Conservation (phyloP, 2,888 invertebrate genomes). For the Tyria jacobaeae region DNA sequence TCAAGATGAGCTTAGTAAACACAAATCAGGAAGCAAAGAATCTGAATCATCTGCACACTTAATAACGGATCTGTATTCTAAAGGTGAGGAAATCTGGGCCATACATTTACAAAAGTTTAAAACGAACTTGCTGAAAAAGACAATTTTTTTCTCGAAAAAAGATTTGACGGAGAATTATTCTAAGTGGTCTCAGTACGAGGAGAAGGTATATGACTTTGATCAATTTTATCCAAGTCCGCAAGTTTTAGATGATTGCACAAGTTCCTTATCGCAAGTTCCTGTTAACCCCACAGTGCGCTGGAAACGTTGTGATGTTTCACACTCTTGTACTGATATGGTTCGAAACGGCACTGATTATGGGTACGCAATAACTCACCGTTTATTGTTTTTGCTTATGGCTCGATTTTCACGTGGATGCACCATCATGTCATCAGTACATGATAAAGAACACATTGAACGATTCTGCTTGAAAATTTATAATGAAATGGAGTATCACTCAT, state of each 20-base stretch:
- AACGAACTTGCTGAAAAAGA: slow-evolving; percentile 23
- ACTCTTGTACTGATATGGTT: slow-evolving; percentile 2
- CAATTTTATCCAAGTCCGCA: slow-evolving; percentile 7
- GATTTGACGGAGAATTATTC: slow-evolving; percentile 32
- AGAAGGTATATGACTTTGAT: slow-evolving; percentile 13
- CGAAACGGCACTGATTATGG: slow-evolving; percentile 52
- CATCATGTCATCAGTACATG: slow-evolving; percentile 28
- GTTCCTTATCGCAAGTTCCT: background rate
- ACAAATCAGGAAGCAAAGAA: background rate
- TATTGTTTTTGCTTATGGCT: slow-evolving; percentile 15
- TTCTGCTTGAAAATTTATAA: slow-evolving; percentile 52
- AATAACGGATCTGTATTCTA: slow-evolving; percentile 9
- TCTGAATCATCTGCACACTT: background rate
- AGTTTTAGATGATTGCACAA: slow-evolving; percentile 17
- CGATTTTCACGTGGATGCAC: slow-evolving; percentile 21
- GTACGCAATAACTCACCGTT: slow-evolving; percentile 63
- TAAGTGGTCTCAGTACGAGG: slow-evolving; percentile 29
- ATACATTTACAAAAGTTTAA: slow-evolving; percentile 23
- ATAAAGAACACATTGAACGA: slow-evolving; percentile 41
- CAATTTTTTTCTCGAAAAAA: slow-evolving; percentile 14
- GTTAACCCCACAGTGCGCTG: slow-evolving; percentile 5
- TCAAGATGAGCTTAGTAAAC: slow-evolving; percentile 16
- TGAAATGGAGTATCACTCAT: slow-evolving; percentile 58
- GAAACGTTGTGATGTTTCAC: slow-evolving; percentile 10
- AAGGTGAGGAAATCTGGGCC: slow-evolving; percentile 19